Base-by-base conservation (phyloP, 2,113 vertebrate genomes). In the Perognathus longimembris region DNA sequence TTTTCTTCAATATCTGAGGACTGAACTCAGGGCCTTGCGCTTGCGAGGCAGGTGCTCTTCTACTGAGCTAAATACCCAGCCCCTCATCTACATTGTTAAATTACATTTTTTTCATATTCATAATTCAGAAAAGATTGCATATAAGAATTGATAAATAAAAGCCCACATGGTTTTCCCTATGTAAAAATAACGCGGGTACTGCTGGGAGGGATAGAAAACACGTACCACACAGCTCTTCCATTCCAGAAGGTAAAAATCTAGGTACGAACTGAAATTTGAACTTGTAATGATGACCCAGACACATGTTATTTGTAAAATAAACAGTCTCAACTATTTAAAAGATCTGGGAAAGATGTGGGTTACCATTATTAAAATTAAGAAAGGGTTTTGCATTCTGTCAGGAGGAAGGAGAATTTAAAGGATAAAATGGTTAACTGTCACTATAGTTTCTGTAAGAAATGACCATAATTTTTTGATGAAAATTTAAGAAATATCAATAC, bases 331-430 rank as follows among this genome's bases (percentile, higher is more conserved):
- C 18, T 15, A 67, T 40, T 59, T 91, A 63, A 83, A 91, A 77
- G 34, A 38, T 30, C 17, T 45, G 45, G 45, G 12, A 75, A 63
- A 36, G 30, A 59, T 82, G 7, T 14, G 9, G 9, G 30, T 79
- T 75, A 63, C 11, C n/a, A 50, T 2, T 36, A 78, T 22, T 24
- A 84, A 89, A 75, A 57, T 36, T 15, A 77, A 86, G 17, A n/a
- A 91, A 79, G 6, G 1, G 73, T 8, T 38, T 32, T 81, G n/a
- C 34, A 54, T 74, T 57, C 5, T 74, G 50, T 3, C 38, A 70
- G n/a, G 78, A 92, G 20, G 59, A 61, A 92, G 20, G 59, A 61
- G 2, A 85, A 74, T 70, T 93, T 18, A 83, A 75, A 85, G 20
- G 12, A 82, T 4, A 40, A 88, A 69, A 2, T 59, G 11, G 75